A percentile compares a stretch with the other conserved stretches of the same genome.
Conservation (phyloP, 2,888 invertebrate species). For the Eumerus sabulonum region DNA sequence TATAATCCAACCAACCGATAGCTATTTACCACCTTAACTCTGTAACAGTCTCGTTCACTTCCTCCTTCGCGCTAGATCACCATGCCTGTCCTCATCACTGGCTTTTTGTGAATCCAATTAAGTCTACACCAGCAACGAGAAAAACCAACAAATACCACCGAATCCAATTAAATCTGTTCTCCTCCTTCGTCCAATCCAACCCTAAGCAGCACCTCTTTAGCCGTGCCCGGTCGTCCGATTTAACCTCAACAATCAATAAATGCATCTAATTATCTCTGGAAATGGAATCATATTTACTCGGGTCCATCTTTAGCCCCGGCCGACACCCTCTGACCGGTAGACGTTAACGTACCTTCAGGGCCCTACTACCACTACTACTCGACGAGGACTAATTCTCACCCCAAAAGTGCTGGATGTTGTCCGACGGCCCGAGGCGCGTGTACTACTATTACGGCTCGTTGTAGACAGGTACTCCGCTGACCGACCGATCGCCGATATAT, state of each 20-base stretch:
- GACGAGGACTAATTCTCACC: slow-evolving; percentile 64
- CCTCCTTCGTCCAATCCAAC: neutral
- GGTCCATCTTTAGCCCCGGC: slow-evolving; percentile 24
- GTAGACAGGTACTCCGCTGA: no score
- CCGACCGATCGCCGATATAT: slow-evolving; percentile 57
- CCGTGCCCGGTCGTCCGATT: slow-evolving; percentile 47
- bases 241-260: slow-evolving; percentile 63
- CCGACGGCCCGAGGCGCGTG: no score
- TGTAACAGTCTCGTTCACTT: neutral
- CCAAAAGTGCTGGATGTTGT: slow-evolving; percentile 26
- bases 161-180: slow-evolving; percentile 5
- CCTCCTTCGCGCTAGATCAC: neutral
- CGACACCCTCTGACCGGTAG: slow-evolving; percentile 14
- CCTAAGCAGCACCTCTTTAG: slow-evolving; percentile 45
- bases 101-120: slow-evolving; percentile 10
- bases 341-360: slow-evolving; percentile 34
- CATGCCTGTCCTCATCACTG: neutral
- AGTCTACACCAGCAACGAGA: slow-evolving; percentile 1
- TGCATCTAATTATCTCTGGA: slow-evolving; percentile 59
- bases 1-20: slow-evolving; percentile 13
- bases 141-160: slow-evolving; percentile 1
- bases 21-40: slow-evolving; percentile 31
- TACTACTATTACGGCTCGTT: no score
- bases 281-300: slow-evolving; percentile 57
- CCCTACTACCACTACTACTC: neutral